Conservation (phyloP, 2,888 invertebrate species). For the Malthinus seriepunctatus region DNA sequence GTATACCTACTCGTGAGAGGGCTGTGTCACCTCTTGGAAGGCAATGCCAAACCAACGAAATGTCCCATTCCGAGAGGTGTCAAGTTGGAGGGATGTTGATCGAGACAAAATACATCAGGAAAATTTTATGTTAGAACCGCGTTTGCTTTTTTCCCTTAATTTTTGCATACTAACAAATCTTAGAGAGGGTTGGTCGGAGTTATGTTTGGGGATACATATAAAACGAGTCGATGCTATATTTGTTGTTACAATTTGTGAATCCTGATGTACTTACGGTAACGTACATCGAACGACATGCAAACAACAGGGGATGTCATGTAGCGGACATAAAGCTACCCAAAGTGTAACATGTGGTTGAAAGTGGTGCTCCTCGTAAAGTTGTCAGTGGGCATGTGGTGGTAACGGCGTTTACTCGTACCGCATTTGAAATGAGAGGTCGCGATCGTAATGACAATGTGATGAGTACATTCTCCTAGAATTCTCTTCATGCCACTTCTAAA, state of each 20-base stretch:
- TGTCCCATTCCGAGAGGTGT: too few relatives aligned
- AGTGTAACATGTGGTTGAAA: slow-evolving; percentile 57
- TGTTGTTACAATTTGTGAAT: slow-evolving; percentile 34
- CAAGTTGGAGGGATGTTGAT: too few relatives aligned
- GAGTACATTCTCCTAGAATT: too few relatives aligned
- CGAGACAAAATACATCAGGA: too few relatives aligned
- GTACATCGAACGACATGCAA: slow-evolving; percentile 32
- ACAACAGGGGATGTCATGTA: slow-evolving; percentile 52
- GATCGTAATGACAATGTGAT: slow-evolving; percentile 54
- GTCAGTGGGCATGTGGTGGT: slow-evolving; percentile 56
- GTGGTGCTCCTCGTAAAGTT: slow-evolving; percentile 57
- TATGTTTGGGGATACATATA: not conserved
- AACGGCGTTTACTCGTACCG: slow-evolving; percentile 53
- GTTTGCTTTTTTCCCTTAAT: not conserved
- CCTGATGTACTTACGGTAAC: slow-evolving; percentile 11
- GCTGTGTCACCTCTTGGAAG: too few relatives aligned
- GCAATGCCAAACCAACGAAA: too few relatives aligned
- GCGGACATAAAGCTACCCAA: slow-evolving; percentile 55
- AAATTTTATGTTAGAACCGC: not conserved
- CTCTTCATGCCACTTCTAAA: slow-evolving; percentile 22
- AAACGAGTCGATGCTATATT: slow-evolving; percentile 30
- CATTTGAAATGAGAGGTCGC: slow-evolving; percentile 53
- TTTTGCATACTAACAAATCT: too few relatives aligned
- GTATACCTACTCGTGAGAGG: too few relatives aligned
- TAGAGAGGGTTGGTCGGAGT: not conserved